Conservation (phyloP, 92 coral and sea anemone genomes). For the Zoanthus gigantus region DNA sequence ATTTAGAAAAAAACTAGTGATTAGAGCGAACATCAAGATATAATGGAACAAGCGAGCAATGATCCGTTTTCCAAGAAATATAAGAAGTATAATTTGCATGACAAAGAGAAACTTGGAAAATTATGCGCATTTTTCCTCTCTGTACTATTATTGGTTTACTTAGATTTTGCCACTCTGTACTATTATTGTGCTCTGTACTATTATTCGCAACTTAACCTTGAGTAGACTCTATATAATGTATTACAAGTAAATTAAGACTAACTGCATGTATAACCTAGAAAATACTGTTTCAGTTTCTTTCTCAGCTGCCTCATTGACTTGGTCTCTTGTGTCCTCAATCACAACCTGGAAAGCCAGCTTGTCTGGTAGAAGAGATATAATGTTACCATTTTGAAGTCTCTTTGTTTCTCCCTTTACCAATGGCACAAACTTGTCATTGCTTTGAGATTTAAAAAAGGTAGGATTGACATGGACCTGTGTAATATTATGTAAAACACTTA, state of each 20-base stretch:
- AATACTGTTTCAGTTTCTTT: slow-evolving; percentile 33
- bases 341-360: slow-evolving; percentile 75
- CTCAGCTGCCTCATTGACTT: not conserved
- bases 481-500: not conserved
- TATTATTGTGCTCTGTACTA: too few species aligned
- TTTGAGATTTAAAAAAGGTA: slow-evolving; percentile 81
- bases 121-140: too few species aligned
- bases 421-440: slow-evolving; percentile 69
- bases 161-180: too few species aligned
- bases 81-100: too few species aligned
- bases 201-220: too few species aligned
- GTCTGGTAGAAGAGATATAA: slow-evolving; percentile 87
- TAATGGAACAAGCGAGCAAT: too few species aligned
- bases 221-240: too few species aligned
- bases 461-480: slow-evolving; percentile 91
- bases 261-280: not conserved
- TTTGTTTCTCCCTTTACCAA: slow-evolving; percentile 77
- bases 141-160: too few species aligned
- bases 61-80: too few species aligned
- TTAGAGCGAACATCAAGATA: too few species aligned
- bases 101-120: too few species aligned
- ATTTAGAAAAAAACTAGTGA: too few species aligned
- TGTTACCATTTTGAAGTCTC: slow-evolving; percentile 76
- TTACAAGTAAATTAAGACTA: not conserved
- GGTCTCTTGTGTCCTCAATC: slow-evolving; percentile 22